phyloP scores from a whole-genome alignment of 2,113 vertebrate genomes.

The Salvelinus sp. region DNA sequence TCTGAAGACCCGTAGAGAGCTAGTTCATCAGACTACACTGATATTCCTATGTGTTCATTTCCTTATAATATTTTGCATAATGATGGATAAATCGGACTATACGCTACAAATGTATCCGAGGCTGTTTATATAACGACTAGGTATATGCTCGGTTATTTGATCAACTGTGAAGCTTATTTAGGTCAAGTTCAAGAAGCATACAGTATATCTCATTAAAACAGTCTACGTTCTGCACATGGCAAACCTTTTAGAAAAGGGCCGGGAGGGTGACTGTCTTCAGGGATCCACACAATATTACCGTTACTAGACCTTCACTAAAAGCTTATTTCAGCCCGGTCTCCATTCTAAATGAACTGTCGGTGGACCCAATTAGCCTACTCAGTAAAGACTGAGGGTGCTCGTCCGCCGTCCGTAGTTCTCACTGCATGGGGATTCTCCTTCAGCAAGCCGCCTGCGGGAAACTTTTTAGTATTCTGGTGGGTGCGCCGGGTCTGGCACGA shows the following conservation, averaged over 20 bases:
- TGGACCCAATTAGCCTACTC: constrained; percentile 40
- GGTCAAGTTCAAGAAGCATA: not conserved
- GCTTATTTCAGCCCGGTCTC: constrained; percentile 1
- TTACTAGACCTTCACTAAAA: constrained; percentile 9
- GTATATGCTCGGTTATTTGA: not conserved
- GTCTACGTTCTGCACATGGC: too few relatives aligned
- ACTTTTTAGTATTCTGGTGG: constrained; percentile 37
- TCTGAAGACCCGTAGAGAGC: too few relatives aligned
- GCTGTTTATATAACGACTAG: not conserved
- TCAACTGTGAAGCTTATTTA: not conserved
- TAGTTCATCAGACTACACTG: too few relatives aligned
- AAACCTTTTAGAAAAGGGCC: not conserved
- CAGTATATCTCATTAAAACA: not conserved
- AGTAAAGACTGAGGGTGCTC: constrained; percentile 2
- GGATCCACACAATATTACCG: not conserved
- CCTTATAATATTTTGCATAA: not conserved
- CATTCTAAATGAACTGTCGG: constrained; percentile 27
- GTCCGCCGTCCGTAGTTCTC: not conserved
- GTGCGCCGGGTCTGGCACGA: not conserved
- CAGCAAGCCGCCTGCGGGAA: constrained; percentile 14
- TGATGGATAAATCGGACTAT: not conserved
- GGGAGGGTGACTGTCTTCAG: not conserved
- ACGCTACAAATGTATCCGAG: not conserved
- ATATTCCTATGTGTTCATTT: not conserved
- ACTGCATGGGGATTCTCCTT: constrained; percentile 31